Percentiles rank a stretch among this genome's conserved stretches.
Conservation (phyloP, 2,113 vertebrate genomes). For the Phyllostomus discolor region DNA sequence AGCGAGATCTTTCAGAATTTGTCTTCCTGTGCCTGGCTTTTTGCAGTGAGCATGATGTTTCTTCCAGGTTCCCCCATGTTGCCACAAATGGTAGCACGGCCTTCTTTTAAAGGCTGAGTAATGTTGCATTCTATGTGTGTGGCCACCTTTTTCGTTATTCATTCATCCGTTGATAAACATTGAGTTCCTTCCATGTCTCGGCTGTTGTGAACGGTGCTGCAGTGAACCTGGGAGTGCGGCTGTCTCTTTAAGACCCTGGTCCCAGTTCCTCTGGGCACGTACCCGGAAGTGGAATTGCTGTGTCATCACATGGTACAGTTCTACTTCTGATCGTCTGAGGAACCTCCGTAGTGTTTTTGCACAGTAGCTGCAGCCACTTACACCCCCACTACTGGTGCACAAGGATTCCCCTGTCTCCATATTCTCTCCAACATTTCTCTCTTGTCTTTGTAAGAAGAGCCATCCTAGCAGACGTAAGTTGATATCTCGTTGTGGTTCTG, state of each 20-base stretch:
- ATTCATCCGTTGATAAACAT: fast-evolving
- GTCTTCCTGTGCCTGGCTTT: not conserved
- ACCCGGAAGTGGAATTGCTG: too few relatives aligned
- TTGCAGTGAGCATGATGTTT: not conserved
- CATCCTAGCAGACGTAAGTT: not conserved
- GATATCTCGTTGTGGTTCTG: not conserved
- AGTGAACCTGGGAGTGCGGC: not conserved
- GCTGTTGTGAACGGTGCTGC: not conserved
- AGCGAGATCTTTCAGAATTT: not conserved
- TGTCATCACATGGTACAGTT: not conserved
- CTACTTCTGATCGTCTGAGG: not conserved
- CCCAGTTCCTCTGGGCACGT: not conserved
- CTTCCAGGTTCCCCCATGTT: not conserved
- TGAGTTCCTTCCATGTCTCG: not conserved
- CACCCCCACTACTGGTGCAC: too few relatives aligned
- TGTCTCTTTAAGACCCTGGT: not conserved
- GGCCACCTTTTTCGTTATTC: not conserved
- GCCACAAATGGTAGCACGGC: too few relatives aligned
- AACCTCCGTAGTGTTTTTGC: not conserved
- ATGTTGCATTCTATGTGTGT: not conserved
- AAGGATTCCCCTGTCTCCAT: not conserved
- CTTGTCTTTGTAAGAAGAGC: not conserved
- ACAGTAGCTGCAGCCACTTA: not conserved
- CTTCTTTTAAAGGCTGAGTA: not conserved
- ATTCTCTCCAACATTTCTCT: not conserved